Evolutionary conservation across 1,140 invertebrate species (phyloP).

Genomic region (Trinorchestia longiramus): DNA sequence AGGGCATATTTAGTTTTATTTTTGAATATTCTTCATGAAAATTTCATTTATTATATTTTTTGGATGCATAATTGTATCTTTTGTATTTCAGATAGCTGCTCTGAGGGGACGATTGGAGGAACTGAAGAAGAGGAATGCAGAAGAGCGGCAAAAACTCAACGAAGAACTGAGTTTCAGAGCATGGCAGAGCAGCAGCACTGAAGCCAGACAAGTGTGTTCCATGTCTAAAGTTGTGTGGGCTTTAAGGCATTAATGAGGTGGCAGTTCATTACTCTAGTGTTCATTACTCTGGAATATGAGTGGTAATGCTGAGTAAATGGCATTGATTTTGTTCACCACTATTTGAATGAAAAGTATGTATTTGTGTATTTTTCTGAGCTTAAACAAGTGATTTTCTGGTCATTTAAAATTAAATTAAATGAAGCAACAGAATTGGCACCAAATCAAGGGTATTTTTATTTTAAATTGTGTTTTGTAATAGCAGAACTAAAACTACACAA

Average conservation of each 20-base stretch:
- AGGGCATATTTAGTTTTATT: not conserved
- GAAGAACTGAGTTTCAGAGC: conserved; percentile 35
- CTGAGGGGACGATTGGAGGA: conserved; percentile 7
- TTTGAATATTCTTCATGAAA: not conserved
- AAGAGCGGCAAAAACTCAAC: conserved; percentile 10
- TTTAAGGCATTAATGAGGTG: not conserved
- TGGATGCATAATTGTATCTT: not conserved
- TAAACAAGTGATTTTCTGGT: no score
- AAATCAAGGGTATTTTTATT: no score
- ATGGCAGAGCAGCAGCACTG: conserved; percentile 19
- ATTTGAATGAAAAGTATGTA: no score
- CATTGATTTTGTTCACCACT: no score
- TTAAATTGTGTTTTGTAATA: no score
- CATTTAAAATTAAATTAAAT: no score
- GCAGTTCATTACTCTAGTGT: not conserved
- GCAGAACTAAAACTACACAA: no score
- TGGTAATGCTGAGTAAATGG: not conserved
- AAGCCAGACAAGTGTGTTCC: not conserved
- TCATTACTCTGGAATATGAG: not conserved
- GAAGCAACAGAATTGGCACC: no score
- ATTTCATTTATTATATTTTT: not conserved
- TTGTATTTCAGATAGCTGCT: conserved; percentile 8
- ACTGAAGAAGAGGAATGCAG: conserved; percentile 23
- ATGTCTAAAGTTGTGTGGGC: not conserved
- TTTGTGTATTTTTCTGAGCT: no score